Evolutionary conservation across 2,113 vertebrate species (phyloP), one percentile per base, ranked within the genome.

Genomic region (Solea senegalensis): DNA sequence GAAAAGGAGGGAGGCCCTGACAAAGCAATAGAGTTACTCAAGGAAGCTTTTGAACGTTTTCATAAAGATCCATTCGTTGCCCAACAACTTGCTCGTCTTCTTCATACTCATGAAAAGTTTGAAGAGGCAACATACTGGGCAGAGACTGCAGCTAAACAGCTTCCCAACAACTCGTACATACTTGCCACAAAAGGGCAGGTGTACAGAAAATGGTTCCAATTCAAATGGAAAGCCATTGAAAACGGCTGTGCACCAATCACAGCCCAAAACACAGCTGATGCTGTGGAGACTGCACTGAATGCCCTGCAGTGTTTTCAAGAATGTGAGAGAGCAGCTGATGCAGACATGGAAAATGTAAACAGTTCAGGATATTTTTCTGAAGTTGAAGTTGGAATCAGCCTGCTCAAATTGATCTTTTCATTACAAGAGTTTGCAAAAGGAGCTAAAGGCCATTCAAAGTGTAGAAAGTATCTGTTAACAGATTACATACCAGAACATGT

Each of bases 101-200:
- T 91, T 74, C 95, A 94, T 3, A 86, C 16, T n/a, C 78, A 94
- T 0, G 91, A 95, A 41, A 92, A 87, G 56, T 96, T 95, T 87
- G 80, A 91, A 75, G 92, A 94, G 0, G 94, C 95, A 0, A 69
- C 92, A 74, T 0, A 76, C 0, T 96, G 95, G 95, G 94, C 93
- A 74, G 73, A 86, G 9, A 73, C 82, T 7, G 94, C 95, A 76
- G 93, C 86, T 57, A 50, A 12, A 9, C 67, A 88, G 48, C 72
- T 80, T 72, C 94, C 95, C 0, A 69, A 81, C 8, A 93, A 95
- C 84, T 95, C 95, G 0, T 96, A 76, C 27, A 95, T 96, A 78
- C 88, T 95, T 0, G 93, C 96, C 72, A 96, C 95, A 56, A 94
- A 94, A 86, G 95, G 95, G 0, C 95, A 95, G n/a, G 94, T 96